Base-by-base conservation (phyloP, 2,888 invertebrate species). In the Archaeoteleia sp. region DNA sequence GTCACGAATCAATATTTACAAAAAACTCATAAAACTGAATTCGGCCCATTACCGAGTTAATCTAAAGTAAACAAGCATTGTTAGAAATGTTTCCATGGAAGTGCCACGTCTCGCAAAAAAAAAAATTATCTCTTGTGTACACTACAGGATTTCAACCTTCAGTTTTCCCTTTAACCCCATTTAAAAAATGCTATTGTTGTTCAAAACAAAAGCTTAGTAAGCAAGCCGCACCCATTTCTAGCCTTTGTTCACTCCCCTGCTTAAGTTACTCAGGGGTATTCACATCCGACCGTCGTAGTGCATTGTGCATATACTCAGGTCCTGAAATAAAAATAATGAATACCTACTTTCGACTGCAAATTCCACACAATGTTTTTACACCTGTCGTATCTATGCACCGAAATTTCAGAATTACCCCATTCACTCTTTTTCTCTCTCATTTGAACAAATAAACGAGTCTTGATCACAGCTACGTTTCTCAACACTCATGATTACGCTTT, bases 91-190 rank as follows among this genome's bases (percentile, higher is more conserved):
- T 7, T 12, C 55, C 39, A 12, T 27, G 35, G 30, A 61, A 46
- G 20, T 30, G 51, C 32, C 46, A 43, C 53, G 51, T 54, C 49
- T 40, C 29, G 17, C 32, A 49, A 57, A 29, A 67, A 63, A 60
- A 49, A 68, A 55, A 69, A 72, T 71, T 69, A 72, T 72, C 69
- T 67, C 53, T 20, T 53, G 53, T 63, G n/a, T n/a, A 69, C 51
- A 48, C 63, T 49, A 74, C 72, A 73, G 70, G 73, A 76, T 75
- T 62, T 61, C 42, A 51, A 61, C 71, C 70, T 72, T 73, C 71
- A 67, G 69, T 69, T 73, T 70, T 67, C 70, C 72, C 63, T 76
- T 72, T 73, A 74, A 72, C 73, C 70, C 66, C 58, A 34, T 57
- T 54, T 37, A 58, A 63, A 55, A 63, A 60, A 39, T 58, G 58